Percentiles rank a stretch among this genome's conserved stretches.
Evolutionary conservation across 2,797 vertebrate genomes (phyloP).

Genomic region (Huso huso): DNA sequence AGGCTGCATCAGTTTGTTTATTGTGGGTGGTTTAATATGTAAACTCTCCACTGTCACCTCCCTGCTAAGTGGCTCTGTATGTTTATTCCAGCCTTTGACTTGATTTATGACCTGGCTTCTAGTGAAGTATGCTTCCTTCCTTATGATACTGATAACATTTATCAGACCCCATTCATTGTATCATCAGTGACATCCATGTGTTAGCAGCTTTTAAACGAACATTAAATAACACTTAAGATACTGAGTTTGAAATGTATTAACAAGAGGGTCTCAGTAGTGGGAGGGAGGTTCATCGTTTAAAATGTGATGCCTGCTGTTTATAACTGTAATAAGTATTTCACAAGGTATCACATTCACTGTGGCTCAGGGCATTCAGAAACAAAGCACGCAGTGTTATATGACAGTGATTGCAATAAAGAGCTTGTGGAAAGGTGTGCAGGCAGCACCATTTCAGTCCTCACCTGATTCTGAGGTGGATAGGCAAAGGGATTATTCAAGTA

Average conservation of each 20-base stretch:
- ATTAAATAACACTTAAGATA: conserved; percentile 26
- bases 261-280: conserved; percentile 8
- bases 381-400: too few relatives aligned
- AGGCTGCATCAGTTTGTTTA: not conserved
- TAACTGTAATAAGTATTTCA: too few relatives aligned
- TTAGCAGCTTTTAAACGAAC: conserved; percentile 37
- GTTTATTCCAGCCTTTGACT: conserved; percentile 37
- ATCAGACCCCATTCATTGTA: conserved; percentile 29
- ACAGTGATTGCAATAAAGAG: too few relatives aligned
- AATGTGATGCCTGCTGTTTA: too few relatives aligned
- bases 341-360: too few relatives aligned
- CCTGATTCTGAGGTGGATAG: too few relatives aligned
- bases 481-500: too few relatives aligned
- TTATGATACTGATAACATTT: not conserved
- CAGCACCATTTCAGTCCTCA: too few relatives aligned
- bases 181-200: conserved; percentile 38
- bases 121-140: conserved; percentile 10
- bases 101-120: conserved; percentile 20
- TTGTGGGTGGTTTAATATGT: conserved; percentile 33
- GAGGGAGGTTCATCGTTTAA: not conserved
- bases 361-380: too few relatives aligned
- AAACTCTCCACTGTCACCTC: conserved; percentile 39
- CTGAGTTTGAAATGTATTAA: conserved; percentile 11
- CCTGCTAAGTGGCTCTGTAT: conserved; percentile 38
- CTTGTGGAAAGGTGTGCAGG: too few relatives aligned